Base-by-base conservation (phyloP, 2,797 vertebrate genomes). In the Myioborus melanocephalus region DNA sequence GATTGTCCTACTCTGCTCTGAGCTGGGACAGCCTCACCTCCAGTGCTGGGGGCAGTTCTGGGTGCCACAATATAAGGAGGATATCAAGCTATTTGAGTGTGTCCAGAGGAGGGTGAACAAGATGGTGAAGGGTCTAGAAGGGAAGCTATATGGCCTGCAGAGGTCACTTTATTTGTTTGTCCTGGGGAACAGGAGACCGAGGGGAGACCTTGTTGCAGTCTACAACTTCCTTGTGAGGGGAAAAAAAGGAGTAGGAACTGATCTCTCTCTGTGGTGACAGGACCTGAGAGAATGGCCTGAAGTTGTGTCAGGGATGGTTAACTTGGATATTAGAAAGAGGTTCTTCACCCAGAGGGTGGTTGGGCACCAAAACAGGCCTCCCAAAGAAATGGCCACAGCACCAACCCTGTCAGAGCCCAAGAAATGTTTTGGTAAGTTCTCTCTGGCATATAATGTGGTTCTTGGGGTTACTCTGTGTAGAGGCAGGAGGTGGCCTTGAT, bases 11-110 rank as follows among this genome's bases (percentile, higher is more conserved):
- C 52, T 72, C 23, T 72, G 37, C 44, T 72, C 6, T 56, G 41
- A 0, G 0, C 34, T 55, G 34, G 14, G 5, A 8, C 0, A 0
- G 15, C 4, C 34, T 65, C 46, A 35, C 18, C 9, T 41, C 3
- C 0, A n/a, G 10, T 14, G 8, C 7, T 57, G 30, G 32, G 26
- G 17, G 8, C 30, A 53, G 4, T 14, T 83, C 2, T 12, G 26
- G 5, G 18, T 10, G 2, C 2, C 39, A n/a, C 8, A 23, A 10
- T 0, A 6, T 23, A 27, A 52, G 24, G 55, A 56, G 10, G 14
- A 46, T 52, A 46, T 39, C 22, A 57, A 76, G 20, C 3, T 34
- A 13, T 22, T 50, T 10, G 23, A 28, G 8, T 21, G 23, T 16
- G 15, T 35, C 50, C 44, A 70, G 26, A 64, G 27, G 15, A 61